Evolutionary conservation across 2,113 vertebrate genomes (phyloP).

Genomic region (Oryctolagus cuniculus): mOryCun1.1 NC_091448.1:35828501-35829000

Average conservation of each 20-base stretch:
- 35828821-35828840: neutral
- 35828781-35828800: neutral
- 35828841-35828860: neutral
- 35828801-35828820: constrained; percentile 10
- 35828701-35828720: neutral
- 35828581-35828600: neutral
- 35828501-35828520: neutral
- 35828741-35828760: constrained; percentile 4
- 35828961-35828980: neutral
- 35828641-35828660: neutral
- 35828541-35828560: neutral
- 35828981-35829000: neutral
- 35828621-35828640: neutral
- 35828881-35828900: neutral
- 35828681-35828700: neutral
- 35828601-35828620: neutral
- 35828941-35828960: neutral
- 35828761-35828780: neutral
- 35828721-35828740: neutral
- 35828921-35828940: neutral
- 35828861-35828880: neutral
- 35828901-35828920: constrained; percentile 29
- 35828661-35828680: neutral
- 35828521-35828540: neutral
- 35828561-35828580: neutral